These are phyloP conservation scores for Tor tambroides DNA, from an alignment of 2,113 vertebrate genomes.

Conservation along the genomic window DNA sequence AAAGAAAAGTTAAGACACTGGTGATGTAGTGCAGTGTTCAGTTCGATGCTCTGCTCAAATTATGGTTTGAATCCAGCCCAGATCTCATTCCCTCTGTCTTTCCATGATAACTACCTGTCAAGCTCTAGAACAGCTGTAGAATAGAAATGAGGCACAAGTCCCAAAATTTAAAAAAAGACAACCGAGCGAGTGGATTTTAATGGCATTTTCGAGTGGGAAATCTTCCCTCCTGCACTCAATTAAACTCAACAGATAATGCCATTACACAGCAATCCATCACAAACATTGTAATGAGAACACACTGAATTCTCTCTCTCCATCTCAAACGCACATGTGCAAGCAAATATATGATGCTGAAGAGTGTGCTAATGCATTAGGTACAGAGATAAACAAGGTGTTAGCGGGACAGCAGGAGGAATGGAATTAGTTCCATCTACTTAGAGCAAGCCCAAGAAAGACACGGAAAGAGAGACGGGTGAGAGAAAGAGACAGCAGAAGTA, in stretches of 20 bases:
- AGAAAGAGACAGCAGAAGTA: constrained; percentile 31
- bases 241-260: constrained; percentile 33
- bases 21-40: background rate
- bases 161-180: background rate
- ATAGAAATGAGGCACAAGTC: background rate
- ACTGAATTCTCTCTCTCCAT: background rate
- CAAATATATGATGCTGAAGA: constrained; percentile 24
- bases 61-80: background rate
- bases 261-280: constrained; percentile 42
- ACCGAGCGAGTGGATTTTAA: background rate
- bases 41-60: background rate
- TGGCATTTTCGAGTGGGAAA: constrained; percentile 14
- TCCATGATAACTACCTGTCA: background rate
- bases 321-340: background rate
- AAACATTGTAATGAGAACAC: constrained; percentile 27
- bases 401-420: constrained; percentile 25
- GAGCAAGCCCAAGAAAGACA: background rate
- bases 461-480: background rate
- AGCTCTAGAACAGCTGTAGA: background rate
- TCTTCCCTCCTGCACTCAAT: constrained; percentile 23
- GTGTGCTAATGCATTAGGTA: constrained; percentile 40
- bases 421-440: constrained; percentile 26
- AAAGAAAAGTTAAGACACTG: background rate
- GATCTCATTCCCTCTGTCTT: background rate
- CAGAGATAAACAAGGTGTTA: constrained; percentile 46